Evolutionary conservation across 2,888 invertebrate species (phyloP), one percentile per base, ranked within the genome.

Genomic region (Oscheius sp.): DNA sequence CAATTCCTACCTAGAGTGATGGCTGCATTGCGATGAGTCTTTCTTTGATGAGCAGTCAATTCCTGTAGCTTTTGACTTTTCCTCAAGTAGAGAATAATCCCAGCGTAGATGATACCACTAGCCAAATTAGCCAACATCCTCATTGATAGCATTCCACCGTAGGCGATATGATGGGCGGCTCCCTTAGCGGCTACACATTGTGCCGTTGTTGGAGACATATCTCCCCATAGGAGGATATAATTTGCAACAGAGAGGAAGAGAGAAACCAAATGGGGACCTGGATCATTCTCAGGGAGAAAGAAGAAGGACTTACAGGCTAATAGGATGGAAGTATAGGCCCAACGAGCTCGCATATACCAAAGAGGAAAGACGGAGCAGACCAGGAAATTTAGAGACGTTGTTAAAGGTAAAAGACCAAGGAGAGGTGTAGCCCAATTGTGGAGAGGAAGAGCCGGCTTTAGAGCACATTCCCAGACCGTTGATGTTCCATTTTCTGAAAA

Each of bases 351-450:
- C 53, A 76, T 68, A 45, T 76, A 76, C 73, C 73, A 76, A 2
- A 76, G 33, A 10, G 76, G 76, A 46, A 68, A 68, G 5, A 76
- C 65, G 4, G 76, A 73, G 42, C 76, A 76, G 27, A 73, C 37
- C 5, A 76, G 33, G 27, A 76, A 76, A 52, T 76, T 76, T 57
- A 76, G 39, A 0, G 76, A 76, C 4, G 72, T 73, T 5, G 76
- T 73, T 17, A 76, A 53, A 33, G 76, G 76, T 1, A 76, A 48
- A 1, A 76, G 29, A 6, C 76, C 76, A 1, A 76, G 69, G 0
- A 76, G 50, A 1, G 76, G 76, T 3, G 76, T 76, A 12, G 76
- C 73, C 37, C 71, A 53, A 46, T 76, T 73, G 33, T 76, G 76
- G 1, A 76, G 63, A 64, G 73, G 73, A 0, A 76, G 52, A 0